Percentiles rank a stretch among this genome's conserved stretches.
phyloP scores from a whole-genome alignment of 2,888 invertebrate genomes.

The Habrosyne pyritoides region DNA sequence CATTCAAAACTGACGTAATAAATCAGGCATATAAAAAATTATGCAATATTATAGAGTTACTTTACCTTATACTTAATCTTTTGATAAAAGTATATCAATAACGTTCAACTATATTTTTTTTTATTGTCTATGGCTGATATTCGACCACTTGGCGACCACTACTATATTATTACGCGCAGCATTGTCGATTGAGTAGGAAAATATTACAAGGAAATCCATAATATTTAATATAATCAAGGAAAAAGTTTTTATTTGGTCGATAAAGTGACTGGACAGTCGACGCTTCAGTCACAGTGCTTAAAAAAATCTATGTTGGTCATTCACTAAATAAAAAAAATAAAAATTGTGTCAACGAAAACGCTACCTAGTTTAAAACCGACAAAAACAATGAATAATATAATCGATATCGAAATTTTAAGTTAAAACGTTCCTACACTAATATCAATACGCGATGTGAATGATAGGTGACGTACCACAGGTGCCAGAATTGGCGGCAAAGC shows the following conservation, averaged over 20 bases:
- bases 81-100: too few species aligned
- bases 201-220: background rate
- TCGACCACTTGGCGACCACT: too few species aligned
- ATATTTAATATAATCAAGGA: background rate
- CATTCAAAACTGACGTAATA: too few species aligned
- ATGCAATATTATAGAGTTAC: too few species aligned
- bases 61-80: too few species aligned
- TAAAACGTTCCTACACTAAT: background rate
- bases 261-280: background rate
- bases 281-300: background rate
- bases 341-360: too few species aligned
- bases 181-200: background rate
- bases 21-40: too few species aligned
- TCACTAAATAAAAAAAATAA: too few species aligned
- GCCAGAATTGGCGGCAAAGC: slow-evolving; percentile 41
- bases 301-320: too few species aligned
- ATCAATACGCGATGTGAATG: slow-evolving; percentile 5
- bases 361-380: background rate
- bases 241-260: background rate
- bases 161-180: too few species aligned
- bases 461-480: slow-evolving; percentile 11
- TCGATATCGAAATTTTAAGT: background rate
- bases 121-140: too few species aligned
- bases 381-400: background rate
- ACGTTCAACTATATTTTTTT: too few species aligned